These are phyloP conservation scores for Proterorhinus semilunaris DNA, from an alignment of 2,113 vertebrate genomes.

Conservation along the genomic window DNA sequence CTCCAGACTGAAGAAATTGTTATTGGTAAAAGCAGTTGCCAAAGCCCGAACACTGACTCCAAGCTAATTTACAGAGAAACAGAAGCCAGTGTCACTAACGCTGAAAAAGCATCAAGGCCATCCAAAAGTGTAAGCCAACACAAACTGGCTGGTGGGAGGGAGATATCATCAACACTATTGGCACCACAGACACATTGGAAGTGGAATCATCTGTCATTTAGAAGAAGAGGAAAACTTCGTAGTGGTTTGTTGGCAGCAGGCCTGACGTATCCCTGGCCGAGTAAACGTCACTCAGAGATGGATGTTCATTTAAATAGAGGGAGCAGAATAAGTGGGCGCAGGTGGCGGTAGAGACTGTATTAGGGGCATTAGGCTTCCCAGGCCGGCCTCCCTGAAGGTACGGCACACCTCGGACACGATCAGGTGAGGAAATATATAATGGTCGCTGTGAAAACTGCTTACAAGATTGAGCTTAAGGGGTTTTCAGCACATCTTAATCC, in stretches of 20 bases:
- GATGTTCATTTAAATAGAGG: constrained; percentile 33
- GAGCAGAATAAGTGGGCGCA: constrained; percentile 30
- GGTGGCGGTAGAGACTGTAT: constrained; percentile 60
- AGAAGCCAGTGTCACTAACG: constrained; percentile 12
- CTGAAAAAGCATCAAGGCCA: constrained; percentile 7
- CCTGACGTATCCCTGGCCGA: constrained; percentile 1
- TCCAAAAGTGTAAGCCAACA: constrained; percentile 19
- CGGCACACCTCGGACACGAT: constrained; percentile 35
- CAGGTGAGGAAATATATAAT: constrained; percentile 40
- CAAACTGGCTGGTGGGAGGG: constrained; percentile 15
- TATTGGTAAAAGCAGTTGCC: not conserved
- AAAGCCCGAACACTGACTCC: not conserved
- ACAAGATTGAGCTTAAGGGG: constrained; percentile 39
- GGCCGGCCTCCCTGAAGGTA: constrained; percentile 27
- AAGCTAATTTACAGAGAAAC: constrained; percentile 6
- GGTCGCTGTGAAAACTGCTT: constrained; percentile 28
- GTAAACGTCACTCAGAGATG: not conserved
- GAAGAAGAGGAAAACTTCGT: constrained; percentile 16
- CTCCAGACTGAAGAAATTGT: not conserved
- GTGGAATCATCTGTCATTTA: constrained; percentile 25
- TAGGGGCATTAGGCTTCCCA: constrained; percentile 50
- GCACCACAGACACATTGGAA: constrained; percentile 17
- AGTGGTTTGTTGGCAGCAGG: constrained; percentile 17
- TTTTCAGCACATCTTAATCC: constrained; percentile 7
- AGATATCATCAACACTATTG: constrained; percentile 22